phyloP scores from a whole-genome alignment of 2,797 vertebrate species.

The Vireo griseus region DNA sequence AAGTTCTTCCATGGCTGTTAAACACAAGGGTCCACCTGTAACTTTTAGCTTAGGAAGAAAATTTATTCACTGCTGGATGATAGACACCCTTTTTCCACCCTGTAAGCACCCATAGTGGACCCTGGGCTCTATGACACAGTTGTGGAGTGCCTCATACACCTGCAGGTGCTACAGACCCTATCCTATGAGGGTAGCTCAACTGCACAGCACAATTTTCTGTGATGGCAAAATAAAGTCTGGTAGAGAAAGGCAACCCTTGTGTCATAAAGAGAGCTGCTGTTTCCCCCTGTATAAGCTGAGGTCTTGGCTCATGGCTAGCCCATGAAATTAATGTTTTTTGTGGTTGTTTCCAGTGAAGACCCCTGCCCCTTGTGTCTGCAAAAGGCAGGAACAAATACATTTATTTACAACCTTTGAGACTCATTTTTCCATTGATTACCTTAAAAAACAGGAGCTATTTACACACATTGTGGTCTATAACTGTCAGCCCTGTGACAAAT shows the following conservation, averaged over 20 bases:
- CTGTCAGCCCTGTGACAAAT: constrained; percentile 44
- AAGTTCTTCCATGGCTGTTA: background rate
- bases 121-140: background rate
- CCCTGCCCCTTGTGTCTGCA: background rate
- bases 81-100: no score
- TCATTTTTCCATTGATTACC: constrained; percentile 39
- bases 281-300: background rate
- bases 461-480: background rate
- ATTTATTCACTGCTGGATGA: background rate
- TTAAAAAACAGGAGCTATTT: constrained; percentile 38
- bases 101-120: background rate
- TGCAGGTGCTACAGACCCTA: background rate
- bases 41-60: background rate
- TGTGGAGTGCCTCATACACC: background rate
- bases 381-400: background rate
- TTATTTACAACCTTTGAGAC: background rate
- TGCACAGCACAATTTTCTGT: background rate
- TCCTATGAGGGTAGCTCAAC: background rate
- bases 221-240: background rate
- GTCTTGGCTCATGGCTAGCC: background rate
- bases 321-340: background rate
- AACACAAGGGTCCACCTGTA: background rate
- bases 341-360: background rate
- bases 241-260: background rate
- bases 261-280: background rate